Base-by-base conservation (phyloP, 2,888 invertebrate genomes). In the Pardosa pseudoannulata region DNA sequence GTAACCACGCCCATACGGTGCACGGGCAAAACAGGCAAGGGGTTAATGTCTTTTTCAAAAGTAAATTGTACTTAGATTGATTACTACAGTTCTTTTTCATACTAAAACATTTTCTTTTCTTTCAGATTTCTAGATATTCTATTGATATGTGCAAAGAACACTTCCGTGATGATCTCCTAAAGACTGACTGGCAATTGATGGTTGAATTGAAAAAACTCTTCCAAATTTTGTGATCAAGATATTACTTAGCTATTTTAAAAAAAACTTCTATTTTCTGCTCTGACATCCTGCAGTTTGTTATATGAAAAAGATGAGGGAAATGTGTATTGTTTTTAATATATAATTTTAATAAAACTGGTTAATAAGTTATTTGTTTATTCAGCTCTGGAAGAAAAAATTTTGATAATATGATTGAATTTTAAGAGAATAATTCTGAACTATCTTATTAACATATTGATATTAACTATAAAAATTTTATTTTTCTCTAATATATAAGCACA, bases 101-200 rank as follows among this genome's bases (percentile, higher is more conserved):
- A n/a, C n/a, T n/a, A n/a, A n/a, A n/a, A n/a, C n/a, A n/a, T n/a
- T n/a, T n/a, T n/a, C n/a, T n/a, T 32, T n/a, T 70, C 89, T 93
- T 94, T 11, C 94, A 98, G 98, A 98, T 99, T 91, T 96, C 96
- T 74, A 95, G 99, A 79, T 97, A 98, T 91, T 98, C 98, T 89
- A 99, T 99, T 91, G 99, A 99, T 93, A 98, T 98, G 9, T 98
- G 99, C 93, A 99, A 99, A 93, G 96, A 98, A 90, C 98, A 98
- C 93, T 99, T 99, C 95, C 94, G 99, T 89, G 98, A 98, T 90
- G 99, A 99, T 92, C 94, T 99, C 90, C 93, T 95, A 91, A 99
- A 98, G 93, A 95, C 96, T 89, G 99, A 99, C 92, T 99, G 99
- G 99, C 96, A 97, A 91, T 93, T 99, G 88, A 98, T 99, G 95